These are phyloP conservation scores for Cephus runcator DNA, from an alignment of 2,888 invertebrate species.

Conservation along the genomic window DNA sequence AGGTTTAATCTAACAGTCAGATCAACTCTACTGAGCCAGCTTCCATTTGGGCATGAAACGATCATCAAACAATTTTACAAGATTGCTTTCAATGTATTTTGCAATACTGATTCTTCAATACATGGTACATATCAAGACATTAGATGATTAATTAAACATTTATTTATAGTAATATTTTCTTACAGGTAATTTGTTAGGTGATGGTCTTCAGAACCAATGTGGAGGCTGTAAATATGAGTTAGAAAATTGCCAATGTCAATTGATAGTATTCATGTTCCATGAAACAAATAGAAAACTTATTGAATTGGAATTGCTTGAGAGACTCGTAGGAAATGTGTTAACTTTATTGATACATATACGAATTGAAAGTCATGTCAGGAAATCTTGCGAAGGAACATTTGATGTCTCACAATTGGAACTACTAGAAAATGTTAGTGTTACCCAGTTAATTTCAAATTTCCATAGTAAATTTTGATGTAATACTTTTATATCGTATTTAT, in stretches of 20 bases:
- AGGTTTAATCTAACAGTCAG: constrained; percentile 75
- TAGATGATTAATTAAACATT: constrained; percentile 1
- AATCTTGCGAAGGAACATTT: constrained; percentile 87
- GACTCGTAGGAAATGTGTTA: constrained; percentile 85
- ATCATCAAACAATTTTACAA: constrained; percentile 82
- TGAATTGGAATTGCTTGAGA: constrained; percentile 82
- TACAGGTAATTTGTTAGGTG: constrained; percentile 67
- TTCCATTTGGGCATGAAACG: constrained; percentile 76
- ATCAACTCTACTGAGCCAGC: constrained; percentile 76
- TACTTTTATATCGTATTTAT: constrained; percentile 18
- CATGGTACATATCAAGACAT: constrained; percentile 34
- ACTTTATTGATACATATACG: constrained; percentile 85
- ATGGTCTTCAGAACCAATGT: constrained; percentile 72
- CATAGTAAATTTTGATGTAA: not conserved
- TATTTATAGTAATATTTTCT: not conserved
- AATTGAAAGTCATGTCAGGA: constrained; percentile 86
- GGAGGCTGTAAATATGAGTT: constrained; percentile 77
- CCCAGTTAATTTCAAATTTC: not conserved
- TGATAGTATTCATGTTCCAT: constrained; percentile 77
- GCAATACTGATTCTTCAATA: constrained; percentile 52
- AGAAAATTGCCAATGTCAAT: constrained; percentile 73
- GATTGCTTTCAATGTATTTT: constrained; percentile 80
- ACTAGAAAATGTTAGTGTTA: constrained; percentile 75
- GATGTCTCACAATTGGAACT: constrained; percentile 83
- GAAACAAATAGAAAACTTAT: constrained; percentile 81